Evolutionary conservation across 2,113 vertebrate genomes (phyloP), one percentile per base, ranked within the genome.

Genomic region (Actenoides hombroni): DNA sequence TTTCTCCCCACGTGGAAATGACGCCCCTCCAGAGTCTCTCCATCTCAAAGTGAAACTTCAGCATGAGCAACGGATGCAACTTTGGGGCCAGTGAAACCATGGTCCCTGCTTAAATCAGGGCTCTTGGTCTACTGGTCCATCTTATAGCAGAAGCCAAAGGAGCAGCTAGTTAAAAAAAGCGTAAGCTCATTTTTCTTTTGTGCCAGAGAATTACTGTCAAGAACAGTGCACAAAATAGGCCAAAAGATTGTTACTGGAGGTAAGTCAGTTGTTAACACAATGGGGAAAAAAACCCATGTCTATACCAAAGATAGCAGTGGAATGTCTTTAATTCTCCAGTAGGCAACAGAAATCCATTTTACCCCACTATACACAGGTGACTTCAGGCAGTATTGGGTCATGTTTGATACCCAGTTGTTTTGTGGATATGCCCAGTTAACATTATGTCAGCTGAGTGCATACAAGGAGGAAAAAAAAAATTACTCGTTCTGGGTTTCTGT

Each of bases 1-100:
- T 96, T 97, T 92, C 60, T 97, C 82, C 92, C 79, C 95, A 86
- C 28, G 39, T 95, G 94, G 84, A 95, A 94, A 78, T 63, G 86
- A 97, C 19, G 21, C 88, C 94, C 61, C 78, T 95, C 40, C 37
- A 48, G 42, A 54, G 19, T 59, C 28, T 82, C 24, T 74, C 44
- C 17, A 1, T 17, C 68, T 61, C 63, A 26, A 53, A 42, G 29
- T 10, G 59, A 73, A 88, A 74, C 68, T 80, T 56, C 74, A 84
- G 25, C 6, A 3, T 46, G 37, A 83, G 42, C 77, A 40, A 5
- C 0, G 16, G 53, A 25, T 61, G 56, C 37, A 48, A 21, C 53
- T 78, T 26, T 64, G 83, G n/a, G 42, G 29, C 69, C 63, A 31
- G 9, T 37, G 53, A 69, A 48, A 26, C 28, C 2, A 1, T 26